phyloP scores from a whole-genome alignment of 2,797 vertebrate species.

The Acanthurus lineatus region DNA sequence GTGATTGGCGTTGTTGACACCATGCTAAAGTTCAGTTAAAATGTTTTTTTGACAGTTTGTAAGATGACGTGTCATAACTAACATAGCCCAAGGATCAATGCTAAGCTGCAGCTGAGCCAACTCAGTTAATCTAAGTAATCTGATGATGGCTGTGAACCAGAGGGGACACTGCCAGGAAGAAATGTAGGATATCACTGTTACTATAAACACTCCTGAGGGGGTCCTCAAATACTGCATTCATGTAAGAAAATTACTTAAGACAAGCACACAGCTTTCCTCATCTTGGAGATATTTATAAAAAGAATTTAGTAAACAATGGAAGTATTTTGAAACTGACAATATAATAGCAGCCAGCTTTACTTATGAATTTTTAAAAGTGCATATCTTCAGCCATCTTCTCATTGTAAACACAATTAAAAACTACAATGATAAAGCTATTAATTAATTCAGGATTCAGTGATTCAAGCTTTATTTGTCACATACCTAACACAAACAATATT shows the following conservation, averaged over 20 bases:
- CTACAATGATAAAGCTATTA: neutral
- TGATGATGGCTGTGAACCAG: conserved; percentile 30
- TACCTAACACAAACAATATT: neutral
- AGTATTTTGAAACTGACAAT: neutral
- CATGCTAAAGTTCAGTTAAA: neutral
- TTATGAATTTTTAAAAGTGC: neutral
- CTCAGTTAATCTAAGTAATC: conserved; percentile 55
- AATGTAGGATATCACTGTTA: neutral
- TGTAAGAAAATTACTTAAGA: neutral
- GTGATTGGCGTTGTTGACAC: neutral
- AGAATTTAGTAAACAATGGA: neutral
- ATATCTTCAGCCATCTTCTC: neutral
- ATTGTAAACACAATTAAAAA: neutral
- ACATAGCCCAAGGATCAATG: conserved; percentile 34
- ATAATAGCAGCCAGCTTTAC: neutral
- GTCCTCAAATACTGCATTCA: too few species aligned
- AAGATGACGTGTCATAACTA: conserved; percentile 73
- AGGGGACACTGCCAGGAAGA: neutral
- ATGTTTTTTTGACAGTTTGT: neutral
- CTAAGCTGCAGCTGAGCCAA: conserved; percentile 40
- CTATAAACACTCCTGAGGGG: neutral
- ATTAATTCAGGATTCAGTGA: neutral
- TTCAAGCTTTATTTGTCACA: neutral
- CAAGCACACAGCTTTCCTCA: conserved; percentile 15
- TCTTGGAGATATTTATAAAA: neutral